Evolutionary conservation across 2,888 invertebrate species (phyloP).

Genomic region (Epinotia bilunana): DNA sequence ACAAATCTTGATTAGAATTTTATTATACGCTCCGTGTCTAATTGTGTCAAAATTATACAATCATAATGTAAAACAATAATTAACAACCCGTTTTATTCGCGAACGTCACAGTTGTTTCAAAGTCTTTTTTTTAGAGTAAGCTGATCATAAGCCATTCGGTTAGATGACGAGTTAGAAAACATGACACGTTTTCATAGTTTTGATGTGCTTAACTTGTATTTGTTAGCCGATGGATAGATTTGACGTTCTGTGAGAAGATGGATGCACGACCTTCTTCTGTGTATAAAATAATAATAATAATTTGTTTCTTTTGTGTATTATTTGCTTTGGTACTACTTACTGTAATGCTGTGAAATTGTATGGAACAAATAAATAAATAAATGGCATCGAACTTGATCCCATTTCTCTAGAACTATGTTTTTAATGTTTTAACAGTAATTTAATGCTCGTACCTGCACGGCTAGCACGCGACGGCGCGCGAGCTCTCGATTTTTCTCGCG

Average conservation of each 20-base stretch:
- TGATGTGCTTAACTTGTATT: not conserved
- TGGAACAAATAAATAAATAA: no score
- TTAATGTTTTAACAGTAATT: not conserved
- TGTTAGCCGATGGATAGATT: no score
- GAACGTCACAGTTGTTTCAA: not conserved
- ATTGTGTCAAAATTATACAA: not conserved
- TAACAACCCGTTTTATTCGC: not conserved
- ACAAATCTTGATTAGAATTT: no score
- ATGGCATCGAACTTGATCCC: not conserved
- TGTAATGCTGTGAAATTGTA: no score
- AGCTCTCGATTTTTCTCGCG: no score
- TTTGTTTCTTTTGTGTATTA: no score
- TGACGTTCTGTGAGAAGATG: no score
- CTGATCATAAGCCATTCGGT: not conserved
- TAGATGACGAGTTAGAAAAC: not conserved
- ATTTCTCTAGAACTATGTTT: not conserved
- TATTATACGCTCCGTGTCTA: no score
- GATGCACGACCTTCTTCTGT: no score
- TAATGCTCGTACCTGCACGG: not conserved
- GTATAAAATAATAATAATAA: no score
- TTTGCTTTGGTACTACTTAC: no score
- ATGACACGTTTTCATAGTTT: not conserved
- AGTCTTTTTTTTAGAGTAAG: not conserved
- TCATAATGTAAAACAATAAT: not conserved
- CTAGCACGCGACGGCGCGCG: no score